phyloP scores from a whole-genome alignment of 2,888 invertebrate genomes.

The Brenthis ino region DNA sequence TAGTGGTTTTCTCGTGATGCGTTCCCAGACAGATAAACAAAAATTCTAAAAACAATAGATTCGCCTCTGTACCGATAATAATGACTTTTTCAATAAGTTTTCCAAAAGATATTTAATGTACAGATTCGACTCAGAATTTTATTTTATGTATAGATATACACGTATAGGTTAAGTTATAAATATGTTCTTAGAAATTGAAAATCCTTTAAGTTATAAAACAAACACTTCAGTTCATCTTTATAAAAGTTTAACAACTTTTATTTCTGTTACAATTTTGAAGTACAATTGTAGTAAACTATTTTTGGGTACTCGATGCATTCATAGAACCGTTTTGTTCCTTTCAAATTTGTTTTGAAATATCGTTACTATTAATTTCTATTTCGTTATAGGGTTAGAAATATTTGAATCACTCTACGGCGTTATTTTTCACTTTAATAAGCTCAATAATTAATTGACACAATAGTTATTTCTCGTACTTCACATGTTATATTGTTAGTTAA shows the following conservation, averaged over 20 bases:
- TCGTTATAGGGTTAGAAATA: constrained; percentile 35
- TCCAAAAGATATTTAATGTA: no score
- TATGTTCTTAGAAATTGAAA: background rate
- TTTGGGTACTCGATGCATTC: constrained; percentile 55
- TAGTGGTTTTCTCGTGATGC: no score
- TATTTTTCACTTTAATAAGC: constrained; percentile 33
- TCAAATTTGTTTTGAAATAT: constrained; percentile 57
- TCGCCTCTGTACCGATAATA: no score
- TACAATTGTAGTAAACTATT: constrained; percentile 59
- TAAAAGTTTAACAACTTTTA: background rate
- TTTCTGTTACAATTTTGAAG: background rate
- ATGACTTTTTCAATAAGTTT: no score
- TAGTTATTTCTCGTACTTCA: constrained; percentile 1
- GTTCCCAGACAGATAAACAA: no score
- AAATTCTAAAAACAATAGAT: no score
- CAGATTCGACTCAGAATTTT: no score
- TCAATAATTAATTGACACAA: constrained; percentile 32
- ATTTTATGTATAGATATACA: no score
- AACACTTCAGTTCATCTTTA: background rate
- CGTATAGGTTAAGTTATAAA: no score
- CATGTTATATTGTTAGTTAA: background rate
- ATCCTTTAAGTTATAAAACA: background rate
- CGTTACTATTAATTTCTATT: constrained; percentile 58
- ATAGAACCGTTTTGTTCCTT: constrained; percentile 60
- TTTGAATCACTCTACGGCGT: constrained; percentile 41